Percentiles rank a stretch among this genome's conserved stretches.
Evolutionary conservation across 2,888 invertebrate species (phyloP).

Genomic region (Spicauda simplicius): DNA sequence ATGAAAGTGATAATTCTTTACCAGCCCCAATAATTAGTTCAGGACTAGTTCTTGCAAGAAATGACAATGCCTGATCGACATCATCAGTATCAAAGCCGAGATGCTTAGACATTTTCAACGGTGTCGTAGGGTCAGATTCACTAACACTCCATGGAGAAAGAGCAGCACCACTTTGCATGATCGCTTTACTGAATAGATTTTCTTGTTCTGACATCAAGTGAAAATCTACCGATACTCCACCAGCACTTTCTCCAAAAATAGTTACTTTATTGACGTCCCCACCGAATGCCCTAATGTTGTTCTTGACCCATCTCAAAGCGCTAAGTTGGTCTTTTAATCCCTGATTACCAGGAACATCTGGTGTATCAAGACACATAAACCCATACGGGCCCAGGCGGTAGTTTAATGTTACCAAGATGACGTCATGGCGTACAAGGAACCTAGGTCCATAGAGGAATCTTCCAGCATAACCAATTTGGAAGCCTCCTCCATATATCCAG

Average conservation of each 20-base stretch:
- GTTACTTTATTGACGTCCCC: conserved; percentile 50
- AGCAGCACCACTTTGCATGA: conserved; percentile 49
- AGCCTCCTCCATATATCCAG: conserved; percentile 67
- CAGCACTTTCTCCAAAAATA: conserved; percentile 52
- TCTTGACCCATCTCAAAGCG: conserved; percentile 49
- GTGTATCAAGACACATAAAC: conserved; percentile 54
- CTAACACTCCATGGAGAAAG: conserved; percentile 40
- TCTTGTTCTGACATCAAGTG: conserved; percentile 47
- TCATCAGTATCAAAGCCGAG: conserved; percentile 46
- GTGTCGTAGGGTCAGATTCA: conserved; percentile 39
- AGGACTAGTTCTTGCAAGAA: conserved; percentile 38
- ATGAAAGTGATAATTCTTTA: conserved; percentile 31
- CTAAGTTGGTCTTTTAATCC: conserved; percentile 51
- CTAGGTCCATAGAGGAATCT: conserved; percentile 51
- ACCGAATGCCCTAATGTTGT: conserved; percentile 52
- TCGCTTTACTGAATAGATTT: conserved; percentile 47
- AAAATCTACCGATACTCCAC: conserved; percentile 47
- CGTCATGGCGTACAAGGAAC: conserved; percentile 54
- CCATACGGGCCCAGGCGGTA: conserved; percentile 56
- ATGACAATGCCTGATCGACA: conserved; percentile 44
- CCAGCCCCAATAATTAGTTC: conserved; percentile 35
- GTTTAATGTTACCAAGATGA: conserved; percentile 64
- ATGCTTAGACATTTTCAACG: conserved; percentile 45
- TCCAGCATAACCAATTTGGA: conserved; percentile 55
- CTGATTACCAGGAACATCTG: conserved; percentile 54